Conservation (phyloP, 2,113 vertebrate species). For the Eulemur macaco region DNA sequence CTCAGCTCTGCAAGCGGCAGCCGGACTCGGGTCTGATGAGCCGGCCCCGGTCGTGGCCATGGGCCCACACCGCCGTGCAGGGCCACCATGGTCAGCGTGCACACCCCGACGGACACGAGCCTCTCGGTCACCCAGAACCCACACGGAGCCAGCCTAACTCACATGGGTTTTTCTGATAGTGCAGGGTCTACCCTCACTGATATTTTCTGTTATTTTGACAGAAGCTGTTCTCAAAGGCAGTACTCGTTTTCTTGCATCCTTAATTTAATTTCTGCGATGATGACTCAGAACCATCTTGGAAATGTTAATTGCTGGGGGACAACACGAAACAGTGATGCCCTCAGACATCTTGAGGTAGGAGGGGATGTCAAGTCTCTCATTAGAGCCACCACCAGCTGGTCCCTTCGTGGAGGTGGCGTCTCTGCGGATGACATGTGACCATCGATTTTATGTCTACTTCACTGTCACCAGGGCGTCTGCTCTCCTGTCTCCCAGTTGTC, state of each 20-base stretch:
- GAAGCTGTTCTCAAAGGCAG: background rate
- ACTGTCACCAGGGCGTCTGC: background rate
- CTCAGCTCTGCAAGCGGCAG: background rate
- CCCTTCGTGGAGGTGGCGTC: background rate
- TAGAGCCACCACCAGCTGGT: background rate
- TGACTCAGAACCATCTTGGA: constrained; percentile 37
- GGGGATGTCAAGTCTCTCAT: background rate
- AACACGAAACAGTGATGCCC: background rate
- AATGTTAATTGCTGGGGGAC: background rate
- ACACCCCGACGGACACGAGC: accelerated
- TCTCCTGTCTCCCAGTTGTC: background rate
- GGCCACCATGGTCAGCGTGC: accelerated
- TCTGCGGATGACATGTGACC: background rate
- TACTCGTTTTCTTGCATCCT: background rate
- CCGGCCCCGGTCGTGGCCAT: background rate
- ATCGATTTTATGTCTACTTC: background rate
- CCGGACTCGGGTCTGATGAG: accelerated
- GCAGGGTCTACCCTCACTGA: accelerated
- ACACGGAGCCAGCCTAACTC: background rate
- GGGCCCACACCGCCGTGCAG: accelerated
- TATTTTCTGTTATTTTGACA: background rate
- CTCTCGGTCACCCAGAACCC: background rate
- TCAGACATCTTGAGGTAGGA: background rate
- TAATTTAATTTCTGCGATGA: background rate
- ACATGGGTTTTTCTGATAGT: accelerated